phyloP scores from a whole-genome alignment of 2,113 vertebrate genomes.

The Diphyllodes magnificus region DNA sequence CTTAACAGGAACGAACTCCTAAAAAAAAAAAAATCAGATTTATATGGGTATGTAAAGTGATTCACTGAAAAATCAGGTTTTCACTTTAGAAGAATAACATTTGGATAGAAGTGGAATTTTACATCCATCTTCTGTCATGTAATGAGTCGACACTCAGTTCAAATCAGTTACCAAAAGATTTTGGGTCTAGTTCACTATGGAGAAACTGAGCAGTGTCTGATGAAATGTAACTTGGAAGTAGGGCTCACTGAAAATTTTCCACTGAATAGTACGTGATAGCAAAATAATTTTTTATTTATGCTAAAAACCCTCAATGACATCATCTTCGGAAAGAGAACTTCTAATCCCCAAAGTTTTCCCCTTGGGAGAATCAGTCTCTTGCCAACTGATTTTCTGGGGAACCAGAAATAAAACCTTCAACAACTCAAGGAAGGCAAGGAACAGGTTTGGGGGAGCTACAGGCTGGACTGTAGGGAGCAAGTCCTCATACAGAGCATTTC shows the following conservation, averaged over 20 bases:
- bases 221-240: not conserved
- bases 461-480: not conserved
- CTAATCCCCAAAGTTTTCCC: not conserved
- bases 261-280: not conserved
- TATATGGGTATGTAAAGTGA: not conserved
- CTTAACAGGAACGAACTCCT: not conserved
- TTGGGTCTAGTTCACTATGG: not conserved
- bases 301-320: not conserved
- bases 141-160: fast-evolving
- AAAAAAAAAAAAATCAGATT: not conserved
- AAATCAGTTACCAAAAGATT: not conserved
- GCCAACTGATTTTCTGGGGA: not conserved
- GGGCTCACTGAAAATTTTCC: not conserved
- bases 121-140: not conserved
- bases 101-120: not conserved
- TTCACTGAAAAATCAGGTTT: not conserved
- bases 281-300: not conserved
- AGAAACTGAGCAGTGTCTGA: not conserved
- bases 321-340: not conserved
- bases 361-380: not conserved
- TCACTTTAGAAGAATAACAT: not conserved
- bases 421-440: not conserved
- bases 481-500: not conserved
- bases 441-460: not conserved
- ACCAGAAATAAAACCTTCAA: not conserved